phyloP scores from a whole-genome alignment of 2,797 vertebrate species.

The Gastrophryne carolinensis region DNA sequence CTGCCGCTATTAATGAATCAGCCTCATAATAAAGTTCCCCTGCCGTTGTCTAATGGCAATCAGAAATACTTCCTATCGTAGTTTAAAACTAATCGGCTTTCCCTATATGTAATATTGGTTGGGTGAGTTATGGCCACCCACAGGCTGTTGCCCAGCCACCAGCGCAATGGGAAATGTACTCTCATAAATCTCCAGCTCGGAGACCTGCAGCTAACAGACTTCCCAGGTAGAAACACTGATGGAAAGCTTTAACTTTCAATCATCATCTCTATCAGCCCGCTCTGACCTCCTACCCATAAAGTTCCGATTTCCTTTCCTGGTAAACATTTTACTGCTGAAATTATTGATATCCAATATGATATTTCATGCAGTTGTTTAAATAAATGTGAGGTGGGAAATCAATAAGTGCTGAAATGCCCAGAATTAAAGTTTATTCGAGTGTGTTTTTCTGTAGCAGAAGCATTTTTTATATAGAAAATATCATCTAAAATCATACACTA shows the following conservation, averaged over 20 bases:
- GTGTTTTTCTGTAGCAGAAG: background rate
- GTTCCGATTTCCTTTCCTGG: background rate
- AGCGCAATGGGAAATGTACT: background rate
- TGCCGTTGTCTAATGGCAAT: too few species aligned
- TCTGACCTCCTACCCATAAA: constrained; percentile 9
- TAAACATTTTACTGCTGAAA: background rate
- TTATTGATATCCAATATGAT: background rate
- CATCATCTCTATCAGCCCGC: background rate
- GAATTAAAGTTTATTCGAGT: background rate
- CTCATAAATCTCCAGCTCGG: constrained; percentile 34
- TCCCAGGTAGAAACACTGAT: constrained; percentile 28
- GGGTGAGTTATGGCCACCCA: constrained; percentile 24
- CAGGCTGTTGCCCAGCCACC: background rate
- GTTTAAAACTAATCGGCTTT: background rate
- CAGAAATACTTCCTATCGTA: constrained; percentile 4
- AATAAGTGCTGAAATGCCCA: background rate
- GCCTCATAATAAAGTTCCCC: too few species aligned
- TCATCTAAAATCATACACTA: too few species aligned
- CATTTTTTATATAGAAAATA: too few species aligned
- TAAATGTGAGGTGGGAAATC: background rate
- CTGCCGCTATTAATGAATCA: too few species aligned
- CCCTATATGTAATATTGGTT: constrained; percentile 11
- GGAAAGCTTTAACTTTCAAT: constrained; percentile 31
- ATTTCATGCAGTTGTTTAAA: background rate
- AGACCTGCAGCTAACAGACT: constrained; percentile 32